Base-by-base conservation (phyloP, 1,140 invertebrate genomes). In the Neodiprion lecontei region DNA sequence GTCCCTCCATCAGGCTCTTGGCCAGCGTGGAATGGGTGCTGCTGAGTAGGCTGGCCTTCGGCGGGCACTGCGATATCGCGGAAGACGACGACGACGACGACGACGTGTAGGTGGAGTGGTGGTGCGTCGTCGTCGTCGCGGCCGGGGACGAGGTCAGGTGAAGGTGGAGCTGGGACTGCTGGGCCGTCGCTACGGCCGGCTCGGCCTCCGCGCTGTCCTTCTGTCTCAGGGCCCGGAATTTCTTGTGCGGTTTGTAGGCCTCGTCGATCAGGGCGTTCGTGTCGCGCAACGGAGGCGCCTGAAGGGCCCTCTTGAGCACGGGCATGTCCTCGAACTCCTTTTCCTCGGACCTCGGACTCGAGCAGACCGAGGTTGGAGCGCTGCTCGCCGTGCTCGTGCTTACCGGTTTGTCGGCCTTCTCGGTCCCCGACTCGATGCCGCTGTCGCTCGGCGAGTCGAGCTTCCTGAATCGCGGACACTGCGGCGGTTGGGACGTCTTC, bases 251-350 rank as follows among this genome's bases (percentile, higher is more conserved):
- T 82, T 97, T 96, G 89, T 97, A 97, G 1, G 96, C 96, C 87
- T 97, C 96, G 84, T 97, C 96, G 96, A 97, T 97, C 61, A 97
- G 86, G 1, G 95, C 94, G 81, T 95, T 95, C 66, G 95, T 96
- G 82, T 96, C 95, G 86, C 95, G 95, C 1, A 97, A 88, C 0
- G 96, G 96, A 1, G 96, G 96, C 1, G 96, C 96, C 85, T 97
- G 96, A 0, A 98, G 90, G 0, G 97, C 96, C 40, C 96, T 91
- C 83, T 97, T 97, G 72, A 98, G 88, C 74, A 97, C 96, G 0
- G 96, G 96, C 96, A 97, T 98, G 80, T 97, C 96, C 84, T 97
- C 96, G 12, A 95, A 93, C 66, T 96, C 95, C 76, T 97, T 96
- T 72, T 96, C 91, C 8, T 95, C 95, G 3, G 95, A 96, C 7